phyloP scores from a whole-genome alignment of 2,113 vertebrate species.

The Pampusana beccarii region DNA sequence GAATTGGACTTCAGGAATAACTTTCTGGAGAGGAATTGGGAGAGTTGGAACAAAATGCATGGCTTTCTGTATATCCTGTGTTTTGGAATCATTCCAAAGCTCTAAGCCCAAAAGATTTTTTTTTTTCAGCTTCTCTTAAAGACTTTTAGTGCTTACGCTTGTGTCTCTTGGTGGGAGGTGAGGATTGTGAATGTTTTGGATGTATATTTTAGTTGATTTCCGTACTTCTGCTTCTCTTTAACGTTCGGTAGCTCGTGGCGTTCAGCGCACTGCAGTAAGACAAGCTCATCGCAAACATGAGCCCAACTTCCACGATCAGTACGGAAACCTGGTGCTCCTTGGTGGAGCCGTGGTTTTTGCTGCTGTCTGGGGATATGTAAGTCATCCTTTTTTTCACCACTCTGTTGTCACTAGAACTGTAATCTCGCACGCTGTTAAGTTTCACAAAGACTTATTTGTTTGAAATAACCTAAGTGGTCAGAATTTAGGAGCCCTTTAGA shows the following conservation, averaged over 20 bases:
- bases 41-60: neutral
- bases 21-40: neutral
- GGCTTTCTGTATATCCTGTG: neutral
- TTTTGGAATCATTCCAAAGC: neutral
- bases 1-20: neutral
- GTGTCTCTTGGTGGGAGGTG: neutral
- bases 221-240: neutral
- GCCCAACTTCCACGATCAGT: slow-evolving; percentile 78
- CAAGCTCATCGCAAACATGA: slow-evolving; percentile 65
- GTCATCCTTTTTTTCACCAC: neutral
- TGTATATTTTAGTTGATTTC: neutral
- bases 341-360: slow-evolving; percentile 56
- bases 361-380: slow-evolving; percentile 77
- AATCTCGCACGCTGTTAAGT: rapidly evolving
- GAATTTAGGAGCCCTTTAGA: neutral
- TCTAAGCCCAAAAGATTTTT: neutral
- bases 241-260: slow-evolving; percentile 55
- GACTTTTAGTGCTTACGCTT: rapidly evolving
- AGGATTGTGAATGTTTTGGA: neutral
- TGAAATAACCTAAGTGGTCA: neutral
- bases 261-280: slow-evolving; percentile 66
- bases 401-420: neutral
- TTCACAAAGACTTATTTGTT: neutral
- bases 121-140: neutral
- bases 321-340: slow-evolving; percentile 72